Percentiles rank a stretch among this genome's conserved stretches.
phyloP scores from a whole-genome alignment of 2,888 invertebrate species.

The Coenonympha arcania region DNA sequence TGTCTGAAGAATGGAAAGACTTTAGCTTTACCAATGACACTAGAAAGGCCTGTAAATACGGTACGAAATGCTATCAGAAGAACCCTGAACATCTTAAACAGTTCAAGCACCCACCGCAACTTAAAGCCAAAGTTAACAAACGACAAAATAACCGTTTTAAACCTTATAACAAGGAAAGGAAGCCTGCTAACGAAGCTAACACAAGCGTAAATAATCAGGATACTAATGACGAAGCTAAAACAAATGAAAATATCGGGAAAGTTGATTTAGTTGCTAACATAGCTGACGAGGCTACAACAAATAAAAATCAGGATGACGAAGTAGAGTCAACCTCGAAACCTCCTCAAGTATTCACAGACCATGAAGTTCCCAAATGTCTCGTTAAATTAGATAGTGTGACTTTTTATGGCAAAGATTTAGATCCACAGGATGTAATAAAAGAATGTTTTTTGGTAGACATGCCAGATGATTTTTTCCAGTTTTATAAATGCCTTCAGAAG shows the following conservation, averaged over 20 bases:
- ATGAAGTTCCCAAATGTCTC: not conserved
- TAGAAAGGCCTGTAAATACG: conserved; percentile 82
- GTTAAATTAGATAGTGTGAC: conserved; percentile 37
- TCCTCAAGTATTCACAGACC: not conserved
- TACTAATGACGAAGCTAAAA: too few species aligned
- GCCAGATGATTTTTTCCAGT: conserved; percentile 91
- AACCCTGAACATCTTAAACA: conserved; percentile 81
- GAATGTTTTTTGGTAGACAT: conserved; percentile 86
- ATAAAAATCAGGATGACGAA: not conserved
- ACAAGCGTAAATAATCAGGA: not conserved
- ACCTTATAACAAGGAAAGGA: conserved; percentile 35
- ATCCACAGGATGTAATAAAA: conserved; percentile 76
- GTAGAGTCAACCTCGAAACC: not conserved
- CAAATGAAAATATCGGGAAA: too few species aligned
- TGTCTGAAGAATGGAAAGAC: conserved; percentile 57
- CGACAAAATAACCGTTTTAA: conserved; percentile 35
- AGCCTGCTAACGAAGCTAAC: conserved; percentile 2
- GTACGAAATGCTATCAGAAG: conserved; percentile 85
- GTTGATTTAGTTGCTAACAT: not conserved
- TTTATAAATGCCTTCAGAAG: conserved; percentile 83
- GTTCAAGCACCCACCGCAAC: conserved; percentile 81
- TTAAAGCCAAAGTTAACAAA: conserved; percentile 35
- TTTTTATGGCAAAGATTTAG: conserved; percentile 58
- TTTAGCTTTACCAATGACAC: conserved; percentile 52
- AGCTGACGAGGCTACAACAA: not conserved